Evolutionary conservation across 1,140 invertebrate species (phyloP), one percentile per base, ranked within the genome.

Genomic region (Drosophila suzukii): DNA sequence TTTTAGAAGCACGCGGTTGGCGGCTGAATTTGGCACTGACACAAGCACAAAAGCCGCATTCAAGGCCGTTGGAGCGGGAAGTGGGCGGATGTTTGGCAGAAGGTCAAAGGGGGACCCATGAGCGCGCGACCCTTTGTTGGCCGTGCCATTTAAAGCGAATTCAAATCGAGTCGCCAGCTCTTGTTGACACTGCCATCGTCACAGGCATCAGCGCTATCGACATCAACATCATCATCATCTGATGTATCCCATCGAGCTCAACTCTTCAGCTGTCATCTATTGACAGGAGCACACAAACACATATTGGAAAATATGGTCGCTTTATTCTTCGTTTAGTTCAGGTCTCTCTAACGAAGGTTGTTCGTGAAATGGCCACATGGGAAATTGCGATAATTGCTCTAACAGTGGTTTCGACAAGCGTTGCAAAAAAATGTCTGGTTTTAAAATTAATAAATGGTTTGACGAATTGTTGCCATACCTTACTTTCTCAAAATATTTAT

Each of bases 151-250:
- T 71, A 43, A 67, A 68, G 62, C 62, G 63, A 47, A 71, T 71
- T 68, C 67, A 57, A 70, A 71, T 71, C 65, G 51, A 47, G 67
- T 47, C 50, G 41, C 41, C 63, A 49, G 63, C 43, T n/a, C 67
- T 68, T 68, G 67, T 71, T 71, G 67, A 71, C 67, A 71, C 49
- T 70, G 67, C 32, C 63, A 68, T 70, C 41, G 51, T 15, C 51
- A 44, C 7, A 6, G 54, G 39, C 44, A 46, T 38, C 32, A 13
- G 4, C 32, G 51, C 5, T 17, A 49, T 47, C 59, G 30, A 51
- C 44, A 70, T 66, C 62, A 66, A n/a, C 63, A 56, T 68, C 66
- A 47, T 65, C 43, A 41, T 36, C 63, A 39, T 39, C 43, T 24
- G 36, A 55, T 54, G 49, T 54, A 70, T 56, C 30, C 73, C 60